These are phyloP conservation scores for Ochlodes sylvanus DNA, from an alignment of 2,888 invertebrate species.

Conservation along the genomic window DNA sequence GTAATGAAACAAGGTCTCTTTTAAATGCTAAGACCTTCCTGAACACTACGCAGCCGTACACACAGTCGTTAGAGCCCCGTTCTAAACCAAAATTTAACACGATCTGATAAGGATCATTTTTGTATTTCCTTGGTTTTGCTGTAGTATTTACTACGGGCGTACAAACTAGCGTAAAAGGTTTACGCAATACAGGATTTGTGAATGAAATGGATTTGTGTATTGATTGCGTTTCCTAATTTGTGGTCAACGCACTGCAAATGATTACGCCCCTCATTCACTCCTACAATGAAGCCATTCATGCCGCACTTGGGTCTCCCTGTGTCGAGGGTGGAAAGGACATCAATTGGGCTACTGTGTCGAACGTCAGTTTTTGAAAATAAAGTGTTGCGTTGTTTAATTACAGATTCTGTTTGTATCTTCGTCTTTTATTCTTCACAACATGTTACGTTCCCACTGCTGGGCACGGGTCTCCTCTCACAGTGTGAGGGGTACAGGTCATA, in stretches of 20 bases:
- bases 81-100: conserved; percentile 28
- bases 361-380: too few species aligned
- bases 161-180: conserved; percentile 9
- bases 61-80: conserved; percentile 18
- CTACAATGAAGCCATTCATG: too few species aligned
- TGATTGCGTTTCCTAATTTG: neutral
- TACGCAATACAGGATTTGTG: conserved; percentile 9
- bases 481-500: too few species aligned
- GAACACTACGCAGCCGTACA: conserved; percentile 27
- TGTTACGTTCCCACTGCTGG: too few species aligned
- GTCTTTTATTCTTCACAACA: too few species aligned
- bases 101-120: conserved; percentile 31
- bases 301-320: too few species aligned
- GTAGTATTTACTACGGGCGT: conserved; percentile 20
- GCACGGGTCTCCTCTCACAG: too few species aligned
- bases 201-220: conserved; percentile 3
- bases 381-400: too few species aligned
- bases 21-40: conserved; percentile 4
- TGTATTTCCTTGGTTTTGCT: conserved; percentile 15
- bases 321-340: too few species aligned
- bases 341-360: too few species aligned
- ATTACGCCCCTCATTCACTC: neutral
- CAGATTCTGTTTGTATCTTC: too few species aligned
- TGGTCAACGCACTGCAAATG: neutral
- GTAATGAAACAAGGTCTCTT: conserved; percentile 20